These are phyloP conservation scores for Laticauda laticaudata DNA, from an alignment of 2,113 vertebrate genomes.

Conservation along the genomic window DNA sequence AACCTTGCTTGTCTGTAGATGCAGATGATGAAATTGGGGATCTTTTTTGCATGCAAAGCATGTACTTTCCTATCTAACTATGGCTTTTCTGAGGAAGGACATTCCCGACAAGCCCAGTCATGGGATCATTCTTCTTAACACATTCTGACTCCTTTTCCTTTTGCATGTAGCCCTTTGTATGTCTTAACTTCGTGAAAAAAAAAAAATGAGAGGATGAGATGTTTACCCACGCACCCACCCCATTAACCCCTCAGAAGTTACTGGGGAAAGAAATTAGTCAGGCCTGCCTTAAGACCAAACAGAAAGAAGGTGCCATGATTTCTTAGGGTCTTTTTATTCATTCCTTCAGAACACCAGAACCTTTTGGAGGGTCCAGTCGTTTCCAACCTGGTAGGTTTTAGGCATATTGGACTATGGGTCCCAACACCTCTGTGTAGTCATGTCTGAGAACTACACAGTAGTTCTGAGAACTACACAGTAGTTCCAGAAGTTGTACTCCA, in stretches of 20 bases:
- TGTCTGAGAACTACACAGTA: neutral
- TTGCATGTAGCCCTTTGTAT: neutral
- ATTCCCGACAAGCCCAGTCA: neutral
- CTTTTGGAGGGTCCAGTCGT: neutral
- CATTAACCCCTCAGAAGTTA: neutral
- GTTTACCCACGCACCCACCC: neutral
- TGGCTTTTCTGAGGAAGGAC: neutral
- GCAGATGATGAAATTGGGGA: neutral
- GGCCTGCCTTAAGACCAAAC: neutral
- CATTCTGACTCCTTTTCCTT: neutral
- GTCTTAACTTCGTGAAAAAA: neutral
- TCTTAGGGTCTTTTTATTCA: neutral
- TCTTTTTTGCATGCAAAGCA: neutral
- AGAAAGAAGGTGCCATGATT: neutral
- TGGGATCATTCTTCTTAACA: neutral
- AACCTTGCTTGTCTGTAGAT: neutral
- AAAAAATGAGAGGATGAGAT: neutral
- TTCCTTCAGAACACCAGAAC: neutral
- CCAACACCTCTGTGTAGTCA: neutral
- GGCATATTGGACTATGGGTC: neutral
- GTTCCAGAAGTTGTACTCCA: neutral
- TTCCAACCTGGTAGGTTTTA: neutral
- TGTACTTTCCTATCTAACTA: neutral
- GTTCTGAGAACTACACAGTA: no score
- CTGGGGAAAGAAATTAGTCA: neutral